phyloP scores from a whole-genome alignment of 2,888 invertebrate species.

The Nomada flava region DNA sequence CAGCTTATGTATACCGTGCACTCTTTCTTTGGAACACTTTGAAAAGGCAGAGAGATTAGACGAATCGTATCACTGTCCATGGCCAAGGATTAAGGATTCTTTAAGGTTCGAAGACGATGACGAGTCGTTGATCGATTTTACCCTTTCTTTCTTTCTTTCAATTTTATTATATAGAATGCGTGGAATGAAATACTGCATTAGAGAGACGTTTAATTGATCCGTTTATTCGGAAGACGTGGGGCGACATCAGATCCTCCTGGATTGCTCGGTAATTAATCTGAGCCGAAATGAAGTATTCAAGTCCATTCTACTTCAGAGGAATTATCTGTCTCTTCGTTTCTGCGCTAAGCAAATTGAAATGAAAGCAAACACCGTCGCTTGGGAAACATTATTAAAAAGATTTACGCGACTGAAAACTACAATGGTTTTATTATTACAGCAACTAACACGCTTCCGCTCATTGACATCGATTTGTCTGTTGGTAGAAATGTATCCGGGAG shows the following conservation, averaged over 20 bases:
- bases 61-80: background rate
- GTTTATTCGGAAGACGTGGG: no score
- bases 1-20: background rate
- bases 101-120: background rate
- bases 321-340: no score
- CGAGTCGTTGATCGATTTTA: background rate
- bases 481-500: constrained; percentile 28
- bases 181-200: background rate
- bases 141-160: background rate
- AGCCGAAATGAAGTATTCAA: no score
- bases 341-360: no score
- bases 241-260: no score
- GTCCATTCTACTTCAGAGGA: no score
- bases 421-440: constrained; percentile 29
- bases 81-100: background rate
- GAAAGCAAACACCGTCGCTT: background rate
- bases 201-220: no score
- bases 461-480: constrained; percentile 36
- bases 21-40: background rate
- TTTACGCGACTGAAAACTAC: constrained; percentile 14
- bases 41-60: background rate
- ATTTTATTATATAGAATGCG: background rate
- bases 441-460: constrained; percentile 30
- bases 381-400: background rate
- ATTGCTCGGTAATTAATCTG: no score